Percentiles rank a stretch among this genome's conserved stretches.
Evolutionary conservation across 1,140 invertebrate species (phyloP).

Genomic region (Lordiphosa collinella): DNA sequence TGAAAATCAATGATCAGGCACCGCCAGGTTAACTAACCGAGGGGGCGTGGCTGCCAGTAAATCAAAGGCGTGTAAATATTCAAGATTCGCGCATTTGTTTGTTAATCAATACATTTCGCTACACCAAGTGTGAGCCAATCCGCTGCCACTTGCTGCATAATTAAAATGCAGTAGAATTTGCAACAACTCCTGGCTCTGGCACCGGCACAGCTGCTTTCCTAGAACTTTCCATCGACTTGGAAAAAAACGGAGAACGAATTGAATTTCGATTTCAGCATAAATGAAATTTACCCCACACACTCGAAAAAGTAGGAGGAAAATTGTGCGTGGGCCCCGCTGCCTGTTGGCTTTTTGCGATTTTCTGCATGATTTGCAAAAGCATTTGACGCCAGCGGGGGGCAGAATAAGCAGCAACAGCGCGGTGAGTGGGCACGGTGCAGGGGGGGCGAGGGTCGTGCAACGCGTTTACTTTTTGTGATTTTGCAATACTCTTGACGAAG

Average conservation of each 20-base stretch:
- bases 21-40: conserved; percentile 1
- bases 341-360: conserved; percentile 42
- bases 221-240: conserved; percentile 27
- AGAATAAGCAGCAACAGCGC: too few relatives aligned
- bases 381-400: conserved; percentile 14
- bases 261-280: conserved; percentile 63
- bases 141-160: conserved; percentile 19
- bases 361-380: conserved; percentile 51
- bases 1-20: conserved; percentile 45
- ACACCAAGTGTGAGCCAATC: neutral
- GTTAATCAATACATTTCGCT: too few relatives aligned
- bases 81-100: too few relatives aligned
- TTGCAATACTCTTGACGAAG: too few relatives aligned
- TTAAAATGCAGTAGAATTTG: conserved; percentile 24
- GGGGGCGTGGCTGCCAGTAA: neutral
- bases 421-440: neutral
- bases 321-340: neutral
- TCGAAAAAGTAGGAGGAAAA: neutral
- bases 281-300: conserved; percentile 33
- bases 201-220: too few relatives aligned
- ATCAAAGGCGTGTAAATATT: too few relatives aligned
- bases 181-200: too few relatives aligned
- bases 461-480: too few relatives aligned
- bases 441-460: neutral
- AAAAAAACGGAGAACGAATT: conserved; percentile 31